phyloP scores from a whole-genome alignment of 2,797 vertebrate genomes.

The Pangasius djambal region DNA sequence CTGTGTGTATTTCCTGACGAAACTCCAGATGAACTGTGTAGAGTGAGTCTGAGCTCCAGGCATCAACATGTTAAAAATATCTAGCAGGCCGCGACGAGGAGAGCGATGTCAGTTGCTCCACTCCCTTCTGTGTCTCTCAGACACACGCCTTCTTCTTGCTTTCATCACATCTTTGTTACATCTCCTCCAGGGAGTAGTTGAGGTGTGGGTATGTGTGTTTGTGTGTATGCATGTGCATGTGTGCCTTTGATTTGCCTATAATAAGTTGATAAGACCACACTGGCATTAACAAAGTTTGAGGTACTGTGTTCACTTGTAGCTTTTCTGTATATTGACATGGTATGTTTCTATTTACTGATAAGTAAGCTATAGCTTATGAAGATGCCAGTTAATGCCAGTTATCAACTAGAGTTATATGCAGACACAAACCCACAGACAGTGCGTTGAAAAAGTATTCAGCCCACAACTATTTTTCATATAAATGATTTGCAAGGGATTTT shows the following conservation, averaged over 20 bases:
- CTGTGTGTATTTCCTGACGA: conserved; percentile 48
- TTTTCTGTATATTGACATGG: background rate
- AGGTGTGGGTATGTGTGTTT: conserved; percentile 29
- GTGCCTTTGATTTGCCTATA: conserved; percentile 31
- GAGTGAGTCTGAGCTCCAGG: conserved; percentile 58
- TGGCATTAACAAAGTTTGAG: conserved; percentile 23
- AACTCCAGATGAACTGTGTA: conserved; percentile 58
- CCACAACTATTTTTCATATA: background rate
- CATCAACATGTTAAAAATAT: conserved; percentile 64
- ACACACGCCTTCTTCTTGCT: conserved; percentile 44
- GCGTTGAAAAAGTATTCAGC: background rate
- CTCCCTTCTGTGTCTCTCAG: conserved; percentile 48
- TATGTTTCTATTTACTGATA: background rate
- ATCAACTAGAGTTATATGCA: background rate
- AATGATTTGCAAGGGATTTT: background rate
- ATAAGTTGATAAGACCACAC: conserved; percentile 23
- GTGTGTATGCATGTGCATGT: conserved; percentile 11
- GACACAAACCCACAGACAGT: background rate
- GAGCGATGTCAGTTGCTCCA: conserved; percentile 56
- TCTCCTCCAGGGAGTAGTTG: conserved; percentile 46
- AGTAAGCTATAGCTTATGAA: background rate
- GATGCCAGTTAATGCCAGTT: background rate
- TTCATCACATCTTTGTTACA: conserved; percentile 52
- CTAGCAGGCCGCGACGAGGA: conserved; percentile 54
- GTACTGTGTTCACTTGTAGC: background rate